These are phyloP conservation scores for Caradrina clavipalpis DNA, from an alignment of 2,888 invertebrate species.

Conservation along the genomic window DNA sequence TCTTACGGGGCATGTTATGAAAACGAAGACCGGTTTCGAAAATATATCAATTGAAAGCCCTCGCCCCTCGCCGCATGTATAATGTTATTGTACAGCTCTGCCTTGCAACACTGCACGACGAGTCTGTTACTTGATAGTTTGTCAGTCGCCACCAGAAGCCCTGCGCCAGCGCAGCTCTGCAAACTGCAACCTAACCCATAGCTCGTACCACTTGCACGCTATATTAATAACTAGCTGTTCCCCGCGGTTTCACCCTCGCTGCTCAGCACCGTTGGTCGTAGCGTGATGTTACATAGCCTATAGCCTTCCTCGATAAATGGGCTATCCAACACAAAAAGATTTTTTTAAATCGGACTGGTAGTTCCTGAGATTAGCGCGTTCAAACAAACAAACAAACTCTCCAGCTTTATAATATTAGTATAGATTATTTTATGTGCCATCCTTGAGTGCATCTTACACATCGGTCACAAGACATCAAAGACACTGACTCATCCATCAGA, in stretches of 20 bases:
- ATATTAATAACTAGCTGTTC: conserved; percentile 46
- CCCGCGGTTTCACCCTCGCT: no score
- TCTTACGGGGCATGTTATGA: conserved; percentile 83
- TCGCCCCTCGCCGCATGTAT: conserved; percentile 78
- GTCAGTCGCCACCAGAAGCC: conserved; percentile 71
- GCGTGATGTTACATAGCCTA: no score
- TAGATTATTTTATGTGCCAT: conserved; percentile 27
- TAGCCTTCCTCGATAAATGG: no score
- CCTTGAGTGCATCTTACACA: conserved; percentile 34
- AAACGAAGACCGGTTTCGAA: conserved; percentile 88
- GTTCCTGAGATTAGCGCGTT: no score
- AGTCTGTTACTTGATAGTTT: conserved; percentile 81
- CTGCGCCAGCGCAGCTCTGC: conserved; percentile 52
- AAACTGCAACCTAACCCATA: conserved; percentile 69
- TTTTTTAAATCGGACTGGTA: no score
- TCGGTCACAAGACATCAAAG: conserved; percentile 36
- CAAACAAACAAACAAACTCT: no score
- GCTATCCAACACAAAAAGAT: no score
- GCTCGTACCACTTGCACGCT: conserved; percentile 62
- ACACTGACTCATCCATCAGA: conserved; percentile 56
- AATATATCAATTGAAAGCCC: conserved; percentile 89
- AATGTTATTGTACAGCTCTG: conserved; percentile 85
- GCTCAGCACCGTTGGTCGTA: no score
- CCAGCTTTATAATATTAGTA: no score
- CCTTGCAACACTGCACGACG: conserved; percentile 80